A percentile compares a stretch with the other conserved stretches of the same genome.
phyloP scores from a whole-genome alignment of 2,797 vertebrate species.

The Pangasius sanitwongsei region DNA sequence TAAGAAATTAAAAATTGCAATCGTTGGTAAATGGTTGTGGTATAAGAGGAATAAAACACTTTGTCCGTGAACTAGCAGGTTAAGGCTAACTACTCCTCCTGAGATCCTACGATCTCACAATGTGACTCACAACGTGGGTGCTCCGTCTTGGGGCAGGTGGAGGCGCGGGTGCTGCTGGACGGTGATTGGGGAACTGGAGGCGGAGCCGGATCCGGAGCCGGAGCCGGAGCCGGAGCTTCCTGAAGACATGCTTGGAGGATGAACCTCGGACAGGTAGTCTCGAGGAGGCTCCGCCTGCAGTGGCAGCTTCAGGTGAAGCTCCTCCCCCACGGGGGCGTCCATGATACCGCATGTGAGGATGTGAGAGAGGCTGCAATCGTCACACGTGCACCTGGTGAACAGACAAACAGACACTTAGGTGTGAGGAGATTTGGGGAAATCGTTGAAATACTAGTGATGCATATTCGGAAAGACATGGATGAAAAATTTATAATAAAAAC shows the following conservation, averaged over 20 bases:
- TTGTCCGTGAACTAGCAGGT: not conserved
- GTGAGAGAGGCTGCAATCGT: slow-evolving; percentile 98
- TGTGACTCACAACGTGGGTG: slow-evolving; percentile 87
- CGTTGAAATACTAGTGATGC: not conserved
- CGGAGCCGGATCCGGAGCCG: slow-evolving; percentile 90
- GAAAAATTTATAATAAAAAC: not conserved
- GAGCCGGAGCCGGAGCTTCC: slow-evolving; percentile 93
- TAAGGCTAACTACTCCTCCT: not conserved
- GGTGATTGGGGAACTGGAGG: slow-evolving; percentile 92
- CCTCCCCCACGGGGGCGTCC: slow-evolving; percentile 91
- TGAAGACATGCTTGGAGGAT: slow-evolving; percentile 91
- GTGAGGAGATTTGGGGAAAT: not conserved
- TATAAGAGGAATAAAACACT: not conserved
- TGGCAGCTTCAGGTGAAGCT: slow-evolving; percentile 89
- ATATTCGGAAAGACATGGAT: not conserved
- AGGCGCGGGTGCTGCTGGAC: slow-evolving; percentile 89
- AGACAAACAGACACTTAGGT: not conserved
- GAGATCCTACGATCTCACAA: not conserved
- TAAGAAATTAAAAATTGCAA: not conserved
- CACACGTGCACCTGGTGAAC: slow-evolving; percentile 89
- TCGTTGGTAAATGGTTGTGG: not conserved
- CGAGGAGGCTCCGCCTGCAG: slow-evolving; percentile 83
- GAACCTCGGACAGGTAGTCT: slow-evolving; percentile 88
- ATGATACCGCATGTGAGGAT: slow-evolving; percentile 98
- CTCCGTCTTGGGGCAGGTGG: slow-evolving; percentile 84